Base-by-base conservation (phyloP, 2,797 vertebrate species). In the Nannoperca obscura region DNA sequence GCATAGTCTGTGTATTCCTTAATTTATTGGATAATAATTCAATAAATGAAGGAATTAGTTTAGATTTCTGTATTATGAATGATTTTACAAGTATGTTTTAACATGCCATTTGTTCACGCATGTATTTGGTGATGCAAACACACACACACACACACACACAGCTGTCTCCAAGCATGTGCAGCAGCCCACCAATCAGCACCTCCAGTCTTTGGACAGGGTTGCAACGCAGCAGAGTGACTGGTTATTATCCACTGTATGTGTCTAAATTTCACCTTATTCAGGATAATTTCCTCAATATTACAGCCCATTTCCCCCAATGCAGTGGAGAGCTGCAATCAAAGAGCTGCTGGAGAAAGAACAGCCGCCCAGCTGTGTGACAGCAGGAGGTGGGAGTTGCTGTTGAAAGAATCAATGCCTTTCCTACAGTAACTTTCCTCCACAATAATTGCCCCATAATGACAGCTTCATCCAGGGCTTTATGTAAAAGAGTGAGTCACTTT, bases 391-490 rank as follows among this genome's bases (percentile, higher is more conserved):
- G 72, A 70, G 74, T 15, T 62, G 60, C 83, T 62, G 44, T 42
- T 68, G 12, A 77, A 77, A 74, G 58, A 84, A 81, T 86, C 60
- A 66, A 52, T 62, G 71, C 49, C 59, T 83, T 80, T 87, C 53
- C 50, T 47, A 42, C 59, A n/a, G n/a, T 5, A 80, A 78, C 71
- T 70, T 90, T 84, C 67, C 76, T 83, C 46, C 42, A 74, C 62
- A 81, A 88, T 87, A 80, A 93, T 88, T 86, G 81, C 70, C 64
- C 68, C 49, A 27, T 87, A 88, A 91, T 87, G 77, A 85, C 84
- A 85, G 84, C 74, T 74, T 84, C 80, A 87, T 79, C 75, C 76
- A 73, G 69, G 53, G 80, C 55, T 86, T 88, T 83, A 84, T 89
- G 80, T 77, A 79, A 79, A 83, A 73, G 53, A 76, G 50, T 84